Base-by-base conservation (phyloP, 2,113 vertebrate genomes). In the Lepidothrix coronata region DNA sequence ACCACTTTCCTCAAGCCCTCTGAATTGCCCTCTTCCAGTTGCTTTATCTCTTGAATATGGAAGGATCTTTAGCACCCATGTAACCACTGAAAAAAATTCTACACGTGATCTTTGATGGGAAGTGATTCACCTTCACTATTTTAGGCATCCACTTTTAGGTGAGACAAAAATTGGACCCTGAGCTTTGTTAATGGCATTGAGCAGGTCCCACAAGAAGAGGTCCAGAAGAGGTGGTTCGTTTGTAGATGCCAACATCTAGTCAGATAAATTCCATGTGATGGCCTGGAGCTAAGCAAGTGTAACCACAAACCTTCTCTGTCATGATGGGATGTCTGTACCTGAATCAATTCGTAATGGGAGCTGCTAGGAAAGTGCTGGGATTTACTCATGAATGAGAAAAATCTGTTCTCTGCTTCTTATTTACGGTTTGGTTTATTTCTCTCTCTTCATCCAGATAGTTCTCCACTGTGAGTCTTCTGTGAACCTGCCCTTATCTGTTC, bases 381-480 rank as follows among this genome's bases (percentile, higher is more conserved):
- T 86, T 67, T 85, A 19, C 12, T 76, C 8, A 3, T 35, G 43
- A 77, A 71, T 59, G 31, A 93, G 39, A 65, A 85, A 24, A 24
- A 65, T 46, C 52, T 75, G 0, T 31, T 44, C 21, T 30, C 22
- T 78, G 73, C 52, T 77, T 41, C 46, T 85, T 21, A 33, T 72
- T 91, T 16, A 96, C 70, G 49, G 5, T 44, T 63, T 14, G 52
- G 5, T 92, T 92, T 82, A 8, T 30, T 82, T 94, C 57, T 92
- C 15, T 85, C 54, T 74, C 48, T 73, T 83, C 74, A 22, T 88
- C 15, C 91, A 98, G 98, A 95, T 97, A 61, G 95, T 94, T 72
- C 89, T 97, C 30, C 95, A 83, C 76, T 97, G 97, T 92, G 97
- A 97, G 63, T 95, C 96, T 67, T 85, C 95, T 17, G 90, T 94